phyloP scores from a whole-genome alignment of 2,888 invertebrate species.

The Hedychridium roseum region DNA sequence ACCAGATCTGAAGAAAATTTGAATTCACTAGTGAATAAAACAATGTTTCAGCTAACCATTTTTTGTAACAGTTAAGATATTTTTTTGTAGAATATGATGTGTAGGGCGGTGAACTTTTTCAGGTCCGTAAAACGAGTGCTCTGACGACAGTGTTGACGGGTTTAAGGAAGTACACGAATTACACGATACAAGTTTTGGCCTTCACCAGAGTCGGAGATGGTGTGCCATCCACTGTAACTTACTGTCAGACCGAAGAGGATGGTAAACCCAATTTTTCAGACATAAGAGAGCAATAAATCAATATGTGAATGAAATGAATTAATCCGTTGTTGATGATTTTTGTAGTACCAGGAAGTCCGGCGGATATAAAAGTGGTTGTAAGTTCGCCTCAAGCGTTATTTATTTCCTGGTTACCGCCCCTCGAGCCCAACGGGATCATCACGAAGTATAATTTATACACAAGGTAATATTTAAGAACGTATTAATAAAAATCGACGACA shows the following conservation, averaged over 20 bases:
- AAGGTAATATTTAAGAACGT: conserved; percentile 63
- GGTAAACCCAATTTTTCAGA: no score
- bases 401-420: conserved; percentile 81
- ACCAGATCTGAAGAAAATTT: no score
- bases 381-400: conserved; percentile 78
- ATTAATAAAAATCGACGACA: background rate
- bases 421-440: conserved; percentile 78
- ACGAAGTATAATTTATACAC: conserved; percentile 79
- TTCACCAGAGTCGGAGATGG: conserved; percentile 83
- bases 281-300: no score
- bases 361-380: conserved; percentile 81
- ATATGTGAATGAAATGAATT: no score
- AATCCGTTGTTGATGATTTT: no score
- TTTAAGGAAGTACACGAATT: conserved; percentile 80
- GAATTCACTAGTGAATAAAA: background rate
- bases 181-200: conserved; percentile 81
- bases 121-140: conserved; percentile 72
- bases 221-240: conserved; percentile 72
- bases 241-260: conserved; percentile 82
- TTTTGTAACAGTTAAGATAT: background rate
- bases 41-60: no score
- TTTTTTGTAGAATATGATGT: background rate
- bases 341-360: conserved; percentile 80
- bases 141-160: conserved; percentile 75
- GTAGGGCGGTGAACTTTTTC: background rate